These are phyloP conservation scores for Brachionus plicatilis DNA, from an alignment of 1,140 invertebrate genomes.

Conservation along the genomic window DNA sequence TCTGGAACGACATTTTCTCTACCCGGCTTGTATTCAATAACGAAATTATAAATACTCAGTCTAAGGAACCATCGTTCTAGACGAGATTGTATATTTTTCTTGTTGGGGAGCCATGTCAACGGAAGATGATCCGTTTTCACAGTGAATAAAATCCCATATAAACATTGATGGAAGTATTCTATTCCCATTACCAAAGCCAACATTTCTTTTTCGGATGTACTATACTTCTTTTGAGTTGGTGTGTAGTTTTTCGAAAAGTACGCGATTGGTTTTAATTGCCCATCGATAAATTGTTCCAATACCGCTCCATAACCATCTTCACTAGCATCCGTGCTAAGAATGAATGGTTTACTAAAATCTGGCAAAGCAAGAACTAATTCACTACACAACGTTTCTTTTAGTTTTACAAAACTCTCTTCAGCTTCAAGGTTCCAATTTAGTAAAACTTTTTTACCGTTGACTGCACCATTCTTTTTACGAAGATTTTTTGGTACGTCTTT, in stretches of 20 bases:
- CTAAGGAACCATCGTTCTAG: neutral
- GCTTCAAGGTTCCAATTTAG: neutral
- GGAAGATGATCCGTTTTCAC: conserved; percentile 58
- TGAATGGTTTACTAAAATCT: neutral
- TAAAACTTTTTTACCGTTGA: neutral
- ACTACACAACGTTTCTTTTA: neutral
- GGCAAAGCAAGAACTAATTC: neutral
- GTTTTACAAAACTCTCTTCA: neutral
- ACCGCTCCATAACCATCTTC: neutral
- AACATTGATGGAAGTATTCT: conserved; percentile 52
- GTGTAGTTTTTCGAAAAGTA: neutral
- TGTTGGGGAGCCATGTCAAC: conserved; percentile 49
- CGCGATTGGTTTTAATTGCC: neutral
- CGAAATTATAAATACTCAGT: neutral
- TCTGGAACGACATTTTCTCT: neutral
- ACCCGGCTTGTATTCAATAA: neutral
- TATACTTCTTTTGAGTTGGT: conserved; percentile 42
- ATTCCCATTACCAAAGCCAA: conserved; percentile 53
- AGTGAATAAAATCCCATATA: conserved; percentile 54
- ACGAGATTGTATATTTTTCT: conserved; percentile 33
- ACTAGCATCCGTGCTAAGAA: neutral
- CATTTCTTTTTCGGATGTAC: conserved; percentile 49
- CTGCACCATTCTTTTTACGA: neutral
- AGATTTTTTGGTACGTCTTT: neutral
- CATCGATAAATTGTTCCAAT: neutral